These are phyloP conservation scores for Eurytoma adleriae DNA, from an alignment of 2,888 invertebrate genomes.

Conservation along the genomic window DNA sequence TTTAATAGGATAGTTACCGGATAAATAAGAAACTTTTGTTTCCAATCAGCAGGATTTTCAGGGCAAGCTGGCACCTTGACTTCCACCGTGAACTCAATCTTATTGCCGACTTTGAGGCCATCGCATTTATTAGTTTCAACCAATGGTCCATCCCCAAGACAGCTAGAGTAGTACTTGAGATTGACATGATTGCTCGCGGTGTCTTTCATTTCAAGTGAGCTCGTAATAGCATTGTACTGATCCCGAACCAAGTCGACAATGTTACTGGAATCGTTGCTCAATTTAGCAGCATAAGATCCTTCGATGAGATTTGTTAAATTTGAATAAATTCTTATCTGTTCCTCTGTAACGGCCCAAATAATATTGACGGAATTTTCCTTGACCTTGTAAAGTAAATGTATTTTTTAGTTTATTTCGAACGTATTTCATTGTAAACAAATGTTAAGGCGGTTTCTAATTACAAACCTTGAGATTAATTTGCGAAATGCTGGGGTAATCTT, in stretches of 20 bases:
- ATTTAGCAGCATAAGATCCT: slow-evolving; percentile 92
- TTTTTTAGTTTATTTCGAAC: no score
- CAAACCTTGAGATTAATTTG: slow-evolving; percentile 86
- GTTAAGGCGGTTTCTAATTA: no score
- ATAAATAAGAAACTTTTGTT: slow-evolving; percentile 90
- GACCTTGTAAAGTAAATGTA: slow-evolving; percentile 73
- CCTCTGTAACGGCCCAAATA: slow-evolving; percentile 96
- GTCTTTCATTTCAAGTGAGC: slow-evolving; percentile 94
- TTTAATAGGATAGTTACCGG: slow-evolving; percentile 78
- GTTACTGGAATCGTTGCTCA: slow-evolving; percentile 96
- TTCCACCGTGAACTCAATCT: slow-evolving; percentile 88
- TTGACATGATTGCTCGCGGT: slow-evolving; percentile 89
- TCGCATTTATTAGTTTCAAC: slow-evolving; percentile 92
- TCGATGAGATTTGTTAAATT: slow-evolving; percentile 91
- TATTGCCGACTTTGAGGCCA: slow-evolving; percentile 92
- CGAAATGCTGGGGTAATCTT: slow-evolving; percentile 98
- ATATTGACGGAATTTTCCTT: slow-evolving; percentile 97
- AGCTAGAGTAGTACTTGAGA: slow-evolving; percentile 90
- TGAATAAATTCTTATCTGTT: slow-evolving; percentile 90
- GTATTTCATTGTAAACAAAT: no score
- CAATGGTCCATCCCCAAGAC: slow-evolving; percentile 81
- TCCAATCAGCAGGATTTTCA: slow-evolving; percentile 87
- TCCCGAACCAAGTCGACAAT: slow-evolving; percentile 95
- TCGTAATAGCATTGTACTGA: slow-evolving; percentile 94
- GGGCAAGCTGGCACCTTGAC: slow-evolving; percentile 93